Percentiles rank a stretch among this genome's conserved stretches.
These are phyloP conservation scores for Heliconius hortense DNA, from an alignment of 2,888 invertebrate genomes.

Conservation along the genomic window DNA sequence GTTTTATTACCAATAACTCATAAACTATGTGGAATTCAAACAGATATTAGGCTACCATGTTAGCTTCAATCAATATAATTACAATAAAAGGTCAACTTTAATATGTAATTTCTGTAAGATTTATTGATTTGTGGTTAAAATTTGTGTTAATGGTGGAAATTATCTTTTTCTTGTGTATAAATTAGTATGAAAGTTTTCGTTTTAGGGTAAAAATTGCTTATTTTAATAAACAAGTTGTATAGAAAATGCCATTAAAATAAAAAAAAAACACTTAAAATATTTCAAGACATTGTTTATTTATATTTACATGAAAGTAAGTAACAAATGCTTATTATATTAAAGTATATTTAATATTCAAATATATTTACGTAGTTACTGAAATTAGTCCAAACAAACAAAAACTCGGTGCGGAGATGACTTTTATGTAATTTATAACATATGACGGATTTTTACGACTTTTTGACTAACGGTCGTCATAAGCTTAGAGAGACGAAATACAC, in stretches of 20 bases:
- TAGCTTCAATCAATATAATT: constrained; percentile 19
- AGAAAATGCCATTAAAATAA: background rate
- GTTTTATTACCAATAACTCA: constrained; percentile 40
- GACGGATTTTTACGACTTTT: constrained; percentile 4
- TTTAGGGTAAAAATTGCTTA: background rate
- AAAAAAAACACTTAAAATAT: background rate
- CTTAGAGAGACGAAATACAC: background rate
- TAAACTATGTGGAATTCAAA: constrained; percentile 31
- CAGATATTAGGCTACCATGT: constrained; percentile 9
- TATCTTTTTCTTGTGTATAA: background rate
- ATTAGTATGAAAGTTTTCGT: background rate
- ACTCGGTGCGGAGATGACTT: background rate
- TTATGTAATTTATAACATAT: constrained; percentile 1
- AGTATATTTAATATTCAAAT: no score
- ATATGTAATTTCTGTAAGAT: background rate
- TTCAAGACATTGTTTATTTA: no score
- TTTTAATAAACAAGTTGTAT: no score
- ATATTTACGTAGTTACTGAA: background rate
- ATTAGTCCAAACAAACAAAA: constrained; percentile 13
- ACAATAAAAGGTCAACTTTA: constrained; percentile 2
- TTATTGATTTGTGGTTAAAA: background rate
- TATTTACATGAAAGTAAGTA: no score
- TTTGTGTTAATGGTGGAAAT: constrained; percentile 15
- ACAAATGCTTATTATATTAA: no score
- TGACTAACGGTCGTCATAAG: background rate